Evolutionary conservation across 2,888 invertebrate species (phyloP), one percentile per base, ranked within the genome.

Genomic region (Scotopteryx bipunctaria): DNA sequence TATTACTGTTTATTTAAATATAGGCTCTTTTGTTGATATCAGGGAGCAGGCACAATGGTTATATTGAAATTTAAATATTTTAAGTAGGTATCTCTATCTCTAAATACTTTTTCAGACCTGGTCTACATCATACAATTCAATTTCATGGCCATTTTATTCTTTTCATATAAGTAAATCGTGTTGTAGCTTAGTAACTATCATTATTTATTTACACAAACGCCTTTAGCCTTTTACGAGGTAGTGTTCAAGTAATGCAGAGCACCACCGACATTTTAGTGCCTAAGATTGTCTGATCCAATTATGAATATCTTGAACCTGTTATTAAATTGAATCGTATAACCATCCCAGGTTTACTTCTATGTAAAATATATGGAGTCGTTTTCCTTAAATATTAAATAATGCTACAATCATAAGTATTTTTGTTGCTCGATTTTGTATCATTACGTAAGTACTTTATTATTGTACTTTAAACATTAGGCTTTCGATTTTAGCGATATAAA

Each of bases 41-140:
- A 83, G 61, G 68, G 72, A 76, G 67, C 78, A 87, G 87, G 87
- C 87, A 87, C 86, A 78, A 78, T 72, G 85, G 84, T 78, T 44
- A 29, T 40, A 35, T 46, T 15, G 21, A 41, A 37, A 43, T 23
- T 32, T 35, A n/a, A 32, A 37, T 14, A 21, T 21, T n/a, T n/a
- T n/a, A n/a, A n/a, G n/a, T n/a, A n/a, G n/a, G n/a, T n/a, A n/a
- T n/a, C n/a, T 37, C n/a, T 36, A 19, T 36, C 4, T 43, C 38
- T 44, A 47, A 37, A 17, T 25, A 31, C 13, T 13, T 32, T 33
- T 29, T 14, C 33, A 43, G 9, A 19, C 27, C 17, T 19, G 25
- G 23, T 31, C 17, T 21, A 8, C 5, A 35, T 35, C 3, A 27
- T 33, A 38, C 27, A 50, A 44, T 43, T 49, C 21, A 44, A 19